phyloP scores from a whole-genome alignment of 1,140 invertebrate genomes.

The Macrobrachium rosenbergii region DNA sequence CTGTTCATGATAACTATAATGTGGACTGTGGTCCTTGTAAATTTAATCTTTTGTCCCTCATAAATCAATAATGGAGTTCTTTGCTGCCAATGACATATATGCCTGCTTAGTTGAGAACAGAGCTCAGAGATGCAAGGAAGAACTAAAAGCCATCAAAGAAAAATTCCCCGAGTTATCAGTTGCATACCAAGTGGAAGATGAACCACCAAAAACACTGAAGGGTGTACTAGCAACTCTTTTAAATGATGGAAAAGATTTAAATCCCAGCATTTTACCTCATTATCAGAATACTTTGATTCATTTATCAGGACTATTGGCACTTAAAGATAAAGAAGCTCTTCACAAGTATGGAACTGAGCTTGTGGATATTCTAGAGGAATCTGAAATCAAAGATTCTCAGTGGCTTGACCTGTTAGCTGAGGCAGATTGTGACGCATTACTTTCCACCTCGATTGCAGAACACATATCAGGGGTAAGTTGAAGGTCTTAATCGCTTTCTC shows the following conservation, averaged over 20 bases:
- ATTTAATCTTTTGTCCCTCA: slow-evolving; percentile 30
- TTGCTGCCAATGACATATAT: slow-evolving; percentile 29
- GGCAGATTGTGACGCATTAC: neutral
- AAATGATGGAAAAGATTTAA: neutral
- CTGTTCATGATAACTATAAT: neutral
- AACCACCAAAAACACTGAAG: too few relatives aligned
- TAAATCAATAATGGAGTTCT: slow-evolving; percentile 53
- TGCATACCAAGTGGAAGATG: too few relatives aligned
- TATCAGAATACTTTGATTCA: slow-evolving; percentile 47
- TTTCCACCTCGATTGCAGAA: slow-evolving; percentile 17
- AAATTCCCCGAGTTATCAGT: neutral
- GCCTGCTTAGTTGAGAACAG: neutral
- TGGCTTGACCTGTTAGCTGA: slow-evolving; percentile 49
- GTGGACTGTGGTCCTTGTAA: neutral
- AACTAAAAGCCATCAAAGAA: neutral
- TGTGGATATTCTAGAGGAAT: neutral
- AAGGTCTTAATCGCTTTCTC: neutral
- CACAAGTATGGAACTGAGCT: slow-evolving; percentile 19
- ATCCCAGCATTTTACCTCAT: neutral
- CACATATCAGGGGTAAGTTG: slow-evolving; percentile 9
- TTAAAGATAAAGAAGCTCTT: neutral
- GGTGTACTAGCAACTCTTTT: too few relatives aligned
- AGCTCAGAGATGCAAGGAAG: neutral
- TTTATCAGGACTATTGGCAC: slow-evolving; percentile 36
- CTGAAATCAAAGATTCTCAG: slow-evolving; percentile 14